Evolutionary conservation across 2,797 vertebrate genomes (phyloP).

Genomic region (Eulemur albifrons): DNA sequence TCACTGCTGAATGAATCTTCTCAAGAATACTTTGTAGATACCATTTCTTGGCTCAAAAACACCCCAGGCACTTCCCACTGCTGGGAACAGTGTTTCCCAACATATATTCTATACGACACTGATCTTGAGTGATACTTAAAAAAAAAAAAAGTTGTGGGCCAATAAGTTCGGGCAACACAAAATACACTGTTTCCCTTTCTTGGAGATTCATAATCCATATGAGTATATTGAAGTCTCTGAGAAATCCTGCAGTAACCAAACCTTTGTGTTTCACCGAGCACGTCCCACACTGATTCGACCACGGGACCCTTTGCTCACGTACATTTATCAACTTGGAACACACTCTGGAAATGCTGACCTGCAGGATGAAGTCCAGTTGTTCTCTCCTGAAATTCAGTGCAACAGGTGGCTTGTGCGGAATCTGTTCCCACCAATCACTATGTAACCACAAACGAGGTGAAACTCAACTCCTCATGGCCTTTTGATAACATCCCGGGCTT

Average conservation of each 20-base stretch:
- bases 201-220: not conserved
- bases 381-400: not conserved
- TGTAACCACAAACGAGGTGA: not conserved
- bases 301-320: not conserved
- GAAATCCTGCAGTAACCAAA: not conserved
- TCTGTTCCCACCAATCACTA: not conserved
- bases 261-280: not conserved
- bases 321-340: not conserved
- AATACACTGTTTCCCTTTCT: not conserved
- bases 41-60: not conserved
- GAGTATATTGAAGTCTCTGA: not conserved
- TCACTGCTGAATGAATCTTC: not conserved
- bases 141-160: not conserved
- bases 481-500: not conserved
- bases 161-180: not conserved
- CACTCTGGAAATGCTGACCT: not conserved
- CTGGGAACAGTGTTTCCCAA: not conserved
- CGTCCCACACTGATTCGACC: not conserved
- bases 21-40: not conserved
- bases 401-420: not conserved
- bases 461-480: accelerated
- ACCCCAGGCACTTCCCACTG: not conserved
- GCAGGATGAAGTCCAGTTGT: not conserved
- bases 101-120: not conserved
- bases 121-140: not conserved